Conservation (phyloP, 2,797 vertebrate species). For the Halcyon leucocephala region DNA sequence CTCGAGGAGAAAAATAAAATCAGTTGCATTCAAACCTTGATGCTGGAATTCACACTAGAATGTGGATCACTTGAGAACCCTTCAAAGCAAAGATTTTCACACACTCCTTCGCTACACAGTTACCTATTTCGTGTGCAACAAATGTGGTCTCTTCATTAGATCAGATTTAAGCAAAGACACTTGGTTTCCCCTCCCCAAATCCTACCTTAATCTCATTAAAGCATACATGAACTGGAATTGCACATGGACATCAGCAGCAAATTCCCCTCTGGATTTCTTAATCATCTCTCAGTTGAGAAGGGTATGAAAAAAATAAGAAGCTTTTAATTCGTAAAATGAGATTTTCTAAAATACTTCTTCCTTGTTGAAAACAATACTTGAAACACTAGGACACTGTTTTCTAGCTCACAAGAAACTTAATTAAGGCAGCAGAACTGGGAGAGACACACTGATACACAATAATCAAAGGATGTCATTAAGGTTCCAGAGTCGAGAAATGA, state of each 20-base stretch:
- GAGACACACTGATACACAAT: not conserved
- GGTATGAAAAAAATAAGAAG: not conserved
- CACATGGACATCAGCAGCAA: not conserved
- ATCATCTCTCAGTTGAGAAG: not conserved
- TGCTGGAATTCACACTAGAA: not conserved
- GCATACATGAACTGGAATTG: not conserved
- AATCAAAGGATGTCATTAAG: slow-evolving; percentile 28
- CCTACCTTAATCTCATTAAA: not conserved
- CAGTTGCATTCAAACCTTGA: not conserved
- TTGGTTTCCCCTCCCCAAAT: not conserved
- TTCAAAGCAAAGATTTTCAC: not conserved
- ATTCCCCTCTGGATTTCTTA: not conserved
- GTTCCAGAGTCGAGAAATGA: not conserved
- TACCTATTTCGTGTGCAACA: not conserved
- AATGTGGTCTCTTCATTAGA: not conserved
- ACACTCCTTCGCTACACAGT: not conserved
- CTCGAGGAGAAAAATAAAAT: not conserved
- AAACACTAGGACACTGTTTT: not conserved
- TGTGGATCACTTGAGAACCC: not conserved
- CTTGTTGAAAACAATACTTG: slow-evolving; percentile 7
- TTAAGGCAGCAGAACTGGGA: not conserved
- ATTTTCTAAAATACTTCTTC: not conserved
- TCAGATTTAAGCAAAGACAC: not conserved
- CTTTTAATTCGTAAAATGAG: not conserved
- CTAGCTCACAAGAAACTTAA: slow-evolving; percentile 1